Base-by-base conservation (phyloP, 2,797 vertebrate genomes). In the Lepilemur ruficaudatus region DNA sequence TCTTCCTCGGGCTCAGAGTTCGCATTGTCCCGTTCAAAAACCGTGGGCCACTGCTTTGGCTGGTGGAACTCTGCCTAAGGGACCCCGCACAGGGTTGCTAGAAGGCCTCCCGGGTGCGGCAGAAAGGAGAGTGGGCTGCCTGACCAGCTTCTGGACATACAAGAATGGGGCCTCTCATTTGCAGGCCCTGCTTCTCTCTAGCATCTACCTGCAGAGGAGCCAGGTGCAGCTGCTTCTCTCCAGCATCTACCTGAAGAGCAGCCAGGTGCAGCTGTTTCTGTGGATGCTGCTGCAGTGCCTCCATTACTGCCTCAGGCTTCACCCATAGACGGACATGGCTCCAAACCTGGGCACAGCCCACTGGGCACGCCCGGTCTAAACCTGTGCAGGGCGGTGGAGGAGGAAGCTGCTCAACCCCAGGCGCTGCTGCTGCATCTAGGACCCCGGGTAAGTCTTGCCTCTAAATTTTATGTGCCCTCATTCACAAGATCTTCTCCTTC, bases 241-340 rank as follows among this genome's bases (percentile, higher is more conserved):
- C 95, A 96, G 98, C 96, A 95, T 99, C 98, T 57, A 23, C 55
- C 96, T 99, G 99, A 97, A 99, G 97, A 69, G 99, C 99, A 46
- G 98, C 97, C 84, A 98, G 99, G 48, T 88, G 93, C 2, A 78
- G 69, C n/a, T 50, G 95, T 91, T 99, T 98, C 93, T 99, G 99
- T 89, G 99, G 99, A 35, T 99, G 99, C 96, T 99, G 99, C 97
- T 99, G 99, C 95, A 99, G 99, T 94, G 99, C 99, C 98, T 99
- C 99, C 98, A 99, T 99, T 96, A 99, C 98, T 3, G 99, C 99
- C 97, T 99, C 98, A 92, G 99, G 98, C 98, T 99, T 99, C 98
- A 99, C 98, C 55, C 99, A 98, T 65, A 98, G 84, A 98, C 97
- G 97, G 96, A 92, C 99, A 98, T 98, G 99, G 99, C 97, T 99